Conservation (phyloP, 1,140 invertebrate species). For the Drosophila equinoxialis region DNA sequence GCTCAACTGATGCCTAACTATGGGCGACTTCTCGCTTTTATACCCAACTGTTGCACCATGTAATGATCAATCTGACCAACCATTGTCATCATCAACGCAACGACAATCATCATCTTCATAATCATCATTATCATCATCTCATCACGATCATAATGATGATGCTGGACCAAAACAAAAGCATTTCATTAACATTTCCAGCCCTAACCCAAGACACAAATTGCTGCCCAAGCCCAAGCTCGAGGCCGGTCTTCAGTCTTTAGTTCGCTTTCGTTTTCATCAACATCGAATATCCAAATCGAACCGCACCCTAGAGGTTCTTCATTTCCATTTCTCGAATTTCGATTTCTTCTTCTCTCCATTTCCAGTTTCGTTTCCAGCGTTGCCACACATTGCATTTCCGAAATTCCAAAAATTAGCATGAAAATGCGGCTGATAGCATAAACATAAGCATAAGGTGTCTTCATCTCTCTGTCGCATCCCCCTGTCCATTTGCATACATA, state of each 20-base stretch:
- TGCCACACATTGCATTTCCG: slow-evolving; percentile 64
- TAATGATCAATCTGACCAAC: slow-evolving; percentile 4
- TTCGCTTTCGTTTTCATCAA: slow-evolving; percentile 19
- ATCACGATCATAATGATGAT: neutral
- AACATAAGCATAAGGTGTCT: slow-evolving; percentile 31
- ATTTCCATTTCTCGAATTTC: slow-evolving; percentile 36
- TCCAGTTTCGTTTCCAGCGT: slow-evolving; percentile 30
- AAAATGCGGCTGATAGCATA: slow-evolving; percentile 61
- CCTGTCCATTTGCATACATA: slow-evolving; percentile 38
- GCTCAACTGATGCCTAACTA: slow-evolving; percentile 64
- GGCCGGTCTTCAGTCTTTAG: neutral
- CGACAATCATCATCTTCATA: neutral
- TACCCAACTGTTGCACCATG: slow-evolving; percentile 36
- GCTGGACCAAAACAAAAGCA: slow-evolving; percentile 52
- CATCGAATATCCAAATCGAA: neutral
- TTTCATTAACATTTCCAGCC: slow-evolving; percentile 72
- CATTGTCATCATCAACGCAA: slow-evolving; percentile 2
- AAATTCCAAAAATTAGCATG: slow-evolving; percentile 78
- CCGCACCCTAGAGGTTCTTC: slow-evolving; percentile 32
- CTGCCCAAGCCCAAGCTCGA: neutral
- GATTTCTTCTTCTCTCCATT: slow-evolving; percentile 32
- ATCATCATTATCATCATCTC: neutral
- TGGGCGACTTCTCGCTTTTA: slow-evolving; percentile 56
- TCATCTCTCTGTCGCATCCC: slow-evolving; percentile 13
- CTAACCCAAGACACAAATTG: neutral